These are phyloP conservation scores for Osmoderma eremita DNA, from an alignment of 2,888 invertebrate species.

Conservation along the genomic window DNA sequence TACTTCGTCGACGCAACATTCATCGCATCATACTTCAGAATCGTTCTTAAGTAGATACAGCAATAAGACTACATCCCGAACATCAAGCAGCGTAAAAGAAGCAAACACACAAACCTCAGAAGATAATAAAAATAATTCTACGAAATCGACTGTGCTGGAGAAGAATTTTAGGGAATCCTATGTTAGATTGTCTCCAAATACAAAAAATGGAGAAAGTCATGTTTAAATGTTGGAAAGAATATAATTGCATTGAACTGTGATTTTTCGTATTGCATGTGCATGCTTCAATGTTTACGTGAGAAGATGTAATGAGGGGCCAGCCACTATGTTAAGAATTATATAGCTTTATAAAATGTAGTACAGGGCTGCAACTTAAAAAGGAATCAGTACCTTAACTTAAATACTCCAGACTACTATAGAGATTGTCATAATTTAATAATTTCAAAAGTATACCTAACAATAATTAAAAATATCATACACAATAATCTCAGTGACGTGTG, in stretches of 20 bases:
- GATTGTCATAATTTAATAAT: too few relatives aligned
- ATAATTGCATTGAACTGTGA: conserved; percentile 31
- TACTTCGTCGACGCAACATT: conserved; percentile 71
- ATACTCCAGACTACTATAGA: too few relatives aligned
- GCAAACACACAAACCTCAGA: conserved; percentile 48
- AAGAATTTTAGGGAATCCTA: conserved; percentile 53
- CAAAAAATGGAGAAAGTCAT: conserved; percentile 57
- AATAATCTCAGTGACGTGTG: too few relatives aligned
- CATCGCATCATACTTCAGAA: conserved; percentile 70
- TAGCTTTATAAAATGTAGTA: not conserved
- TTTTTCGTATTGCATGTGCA: conserved; percentile 15
- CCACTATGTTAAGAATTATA: not conserved
- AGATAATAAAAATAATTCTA: conserved; percentile 39
- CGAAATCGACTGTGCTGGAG: conserved; percentile 28
- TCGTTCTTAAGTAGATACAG: conserved; percentile 73
- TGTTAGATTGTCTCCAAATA: conserved; percentile 55
- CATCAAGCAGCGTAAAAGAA: conserved; percentile 55
- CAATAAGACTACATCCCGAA: conserved; percentile 60
- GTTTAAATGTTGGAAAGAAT: conserved; percentile 48
- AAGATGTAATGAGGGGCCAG: conserved; percentile 16
- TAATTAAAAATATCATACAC: too few relatives aligned
- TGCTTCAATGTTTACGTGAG: conserved; percentile 8
- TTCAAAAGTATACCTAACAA: too few relatives aligned
- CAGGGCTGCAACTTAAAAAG: too few relatives aligned
- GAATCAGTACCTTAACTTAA: too few relatives aligned